Percentiles rank a stretch among this genome's conserved stretches.
phyloP scores from a whole-genome alignment of 1,140 invertebrate genomes.

The Drosophila micromelanica region DNA sequence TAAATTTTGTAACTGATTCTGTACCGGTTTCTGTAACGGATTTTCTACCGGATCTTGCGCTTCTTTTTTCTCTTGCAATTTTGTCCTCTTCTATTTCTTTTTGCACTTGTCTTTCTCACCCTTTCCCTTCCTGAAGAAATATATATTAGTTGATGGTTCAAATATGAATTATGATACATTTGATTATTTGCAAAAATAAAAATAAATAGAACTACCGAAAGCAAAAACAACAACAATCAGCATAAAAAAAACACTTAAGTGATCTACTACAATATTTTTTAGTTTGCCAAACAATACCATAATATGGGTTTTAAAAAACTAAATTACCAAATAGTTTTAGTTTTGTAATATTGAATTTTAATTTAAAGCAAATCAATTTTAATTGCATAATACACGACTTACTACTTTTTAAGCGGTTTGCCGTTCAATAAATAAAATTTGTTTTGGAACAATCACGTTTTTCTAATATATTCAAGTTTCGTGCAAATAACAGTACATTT shows the following conservation, averaged over 20 bases:
- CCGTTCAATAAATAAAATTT: constrained; percentile 55
- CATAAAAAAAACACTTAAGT: neutral
- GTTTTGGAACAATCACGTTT: constrained; percentile 59
- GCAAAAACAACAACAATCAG: neutral
- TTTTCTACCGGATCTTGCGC: too few species aligned
- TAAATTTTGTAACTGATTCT: too few species aligned
- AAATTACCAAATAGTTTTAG: constrained; percentile 13
- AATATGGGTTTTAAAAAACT: neutral
- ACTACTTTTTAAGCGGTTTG: constrained; percentile 59
- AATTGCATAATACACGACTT: constrained; percentile 73
- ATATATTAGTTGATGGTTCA: neutral
- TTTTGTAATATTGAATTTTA: constrained; percentile 51
- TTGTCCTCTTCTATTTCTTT: constrained; percentile 8
- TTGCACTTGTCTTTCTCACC: constrained; percentile 7
- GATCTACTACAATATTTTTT: neutral
- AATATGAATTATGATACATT: neutral
- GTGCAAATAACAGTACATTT: constrained; percentile 67
- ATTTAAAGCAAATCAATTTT: constrained; percentile 63
- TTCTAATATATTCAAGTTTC: constrained; percentile 50
- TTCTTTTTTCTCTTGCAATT: neutral
- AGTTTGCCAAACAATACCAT: neutral
- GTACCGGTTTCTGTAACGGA: too few species aligned
- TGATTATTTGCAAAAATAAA: too few species aligned
- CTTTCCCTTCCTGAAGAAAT: constrained; percentile 25
- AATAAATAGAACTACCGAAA: too few species aligned